Percentiles rank a stretch among this genome's conserved stretches.
phyloP scores from a whole-genome alignment of 2,888 invertebrate genomes.

The Mantis religiosa region DNA sequence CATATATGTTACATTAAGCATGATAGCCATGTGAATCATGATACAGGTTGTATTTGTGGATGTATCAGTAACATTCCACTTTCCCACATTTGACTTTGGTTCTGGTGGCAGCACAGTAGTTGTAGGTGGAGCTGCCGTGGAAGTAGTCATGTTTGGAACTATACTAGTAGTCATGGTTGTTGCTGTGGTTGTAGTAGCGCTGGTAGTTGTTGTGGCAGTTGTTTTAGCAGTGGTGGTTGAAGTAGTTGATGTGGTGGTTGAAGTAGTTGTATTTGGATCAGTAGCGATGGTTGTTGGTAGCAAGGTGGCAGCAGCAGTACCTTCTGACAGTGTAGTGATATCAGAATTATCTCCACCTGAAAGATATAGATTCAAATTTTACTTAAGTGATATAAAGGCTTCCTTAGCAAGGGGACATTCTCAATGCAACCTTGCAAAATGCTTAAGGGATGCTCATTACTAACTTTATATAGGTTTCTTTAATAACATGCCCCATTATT shows the following conservation, averaged over 20 bases:
- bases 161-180: conserved; percentile 43
- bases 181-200: conserved; percentile 34
- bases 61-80: conserved; percentile 48
- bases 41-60: conserved; percentile 57
- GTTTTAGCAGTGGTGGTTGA: not conserved
- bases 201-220: conserved; percentile 10
- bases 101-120: conserved; percentile 35
- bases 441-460: too few relatives aligned
- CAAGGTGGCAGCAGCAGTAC: not conserved
- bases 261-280: not conserved
- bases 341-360: not conserved
- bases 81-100: conserved; percentile 44
- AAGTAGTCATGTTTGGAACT: conserved; percentile 43
- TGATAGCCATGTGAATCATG: conserved; percentile 60
- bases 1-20: conserved; percentile 56
- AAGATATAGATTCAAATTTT: not conserved
- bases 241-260: conserved; percentile 3
- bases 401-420: too few relatives aligned
- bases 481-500: too few relatives aligned
- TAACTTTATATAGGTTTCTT: too few relatives aligned
- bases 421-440: too few relatives aligned
- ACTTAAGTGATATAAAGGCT: too few relatives aligned
- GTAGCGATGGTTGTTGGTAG: not conserved
- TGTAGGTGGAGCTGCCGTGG: conserved; percentile 41
- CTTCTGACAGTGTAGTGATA: too few relatives aligned